Evolutionary conservation across 2,797 vertebrate species (phyloP), one percentile per base, ranked within the genome.

Genomic region (Podarcis siculus): DNA sequence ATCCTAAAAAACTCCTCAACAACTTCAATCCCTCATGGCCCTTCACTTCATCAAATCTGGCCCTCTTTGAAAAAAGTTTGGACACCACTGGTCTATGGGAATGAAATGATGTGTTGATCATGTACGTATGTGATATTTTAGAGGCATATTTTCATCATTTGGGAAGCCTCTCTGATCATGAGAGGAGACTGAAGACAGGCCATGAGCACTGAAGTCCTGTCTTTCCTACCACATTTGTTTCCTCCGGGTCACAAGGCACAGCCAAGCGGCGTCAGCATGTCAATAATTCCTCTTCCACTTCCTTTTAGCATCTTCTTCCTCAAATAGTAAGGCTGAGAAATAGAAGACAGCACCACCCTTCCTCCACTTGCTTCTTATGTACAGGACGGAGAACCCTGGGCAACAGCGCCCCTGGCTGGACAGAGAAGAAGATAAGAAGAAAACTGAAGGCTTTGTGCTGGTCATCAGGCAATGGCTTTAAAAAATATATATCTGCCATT

Each of bases 281-380:
- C 32, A 86, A 39, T 58, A 76, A 82, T 89, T 76, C 61, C 32
- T 69, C 37, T 86, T 89, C 71, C 55, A 58, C 87, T 83, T 88
- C 61, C 67, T 35, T 80, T 89, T 27, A 69, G 12, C 49, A 55
- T 55, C 6, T 39, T 27, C 42, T 89, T 89, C 83, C 78, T n/a
- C 79, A 82, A 86, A 58, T 2, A 13, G 42, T 4, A 76, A 80
- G 71, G 71, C 4, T 55, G 23, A 55, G 19, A 82, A 82, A 76
- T 25, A 80, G 55, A 69, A 85, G 76, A 67, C 55, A 25, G 13
- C 73, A 49, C 37, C 25, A 13, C 39, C 25, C 83, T 72, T 67
- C 6, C 71, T 49, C 10, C 37, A 23, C 6, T 42, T 73, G 15
- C 79, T 85, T 77, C 25, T 35, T 30, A 27, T 19, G 21, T 7